Evolutionary conservation across 2,113 vertebrate species (phyloP).

Genomic region (Silurus meridionalis): DNA sequence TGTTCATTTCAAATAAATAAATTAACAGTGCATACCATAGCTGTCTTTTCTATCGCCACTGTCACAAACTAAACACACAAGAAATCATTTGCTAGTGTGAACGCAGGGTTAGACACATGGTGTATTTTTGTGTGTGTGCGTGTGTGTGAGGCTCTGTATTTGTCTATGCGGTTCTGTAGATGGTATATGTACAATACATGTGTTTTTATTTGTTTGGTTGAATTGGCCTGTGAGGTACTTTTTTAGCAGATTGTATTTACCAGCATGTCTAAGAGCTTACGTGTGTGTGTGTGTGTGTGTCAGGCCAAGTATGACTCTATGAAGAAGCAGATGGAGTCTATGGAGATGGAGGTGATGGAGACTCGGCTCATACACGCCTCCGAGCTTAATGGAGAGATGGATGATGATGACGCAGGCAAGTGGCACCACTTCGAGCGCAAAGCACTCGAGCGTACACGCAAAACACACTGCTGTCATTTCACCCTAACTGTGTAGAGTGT

Average conservation of each 20-base stretch:
- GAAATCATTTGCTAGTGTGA: conserved; percentile 2
- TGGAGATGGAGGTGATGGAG: conserved; percentile 99
- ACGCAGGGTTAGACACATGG: neutral
- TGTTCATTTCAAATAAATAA: too few species aligned
- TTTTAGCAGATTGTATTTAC: conserved; percentile 48
- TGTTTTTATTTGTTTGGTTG: conserved; percentile 20
- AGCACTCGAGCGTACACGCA: neutral
- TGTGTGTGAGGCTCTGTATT: neutral
- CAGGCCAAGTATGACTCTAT: conserved; percentile 88
- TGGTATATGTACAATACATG: conserved; percentile 19
- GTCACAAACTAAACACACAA: neutral
- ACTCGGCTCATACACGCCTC: conserved; percentile 91
- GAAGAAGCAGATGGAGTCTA: conserved; percentile 93
- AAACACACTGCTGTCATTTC: conserved; percentile 1
- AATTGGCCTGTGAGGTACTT: conserved; percentile 28
- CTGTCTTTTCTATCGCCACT: too few species aligned
- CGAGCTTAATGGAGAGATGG: conserved; percentile 91
- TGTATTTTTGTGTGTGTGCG: conserved; percentile 20
- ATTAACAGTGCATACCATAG: too few species aligned
- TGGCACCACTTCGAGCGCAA: conserved; percentile 29
- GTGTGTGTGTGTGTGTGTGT: conserved; percentile 30
- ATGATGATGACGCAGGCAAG: conserved; percentile 86
- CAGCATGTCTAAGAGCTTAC: conserved; percentile 10
- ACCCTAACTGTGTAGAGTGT: conserved; percentile 3
- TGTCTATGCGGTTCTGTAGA: conserved; percentile 1